A percentile compares a stretch with the other conserved stretches of the same genome.
These are phyloP conservation scores for Heliangelus exortis DNA, from an alignment of 2,797 vertebrate species.

Conservation along the genomic window DNA sequence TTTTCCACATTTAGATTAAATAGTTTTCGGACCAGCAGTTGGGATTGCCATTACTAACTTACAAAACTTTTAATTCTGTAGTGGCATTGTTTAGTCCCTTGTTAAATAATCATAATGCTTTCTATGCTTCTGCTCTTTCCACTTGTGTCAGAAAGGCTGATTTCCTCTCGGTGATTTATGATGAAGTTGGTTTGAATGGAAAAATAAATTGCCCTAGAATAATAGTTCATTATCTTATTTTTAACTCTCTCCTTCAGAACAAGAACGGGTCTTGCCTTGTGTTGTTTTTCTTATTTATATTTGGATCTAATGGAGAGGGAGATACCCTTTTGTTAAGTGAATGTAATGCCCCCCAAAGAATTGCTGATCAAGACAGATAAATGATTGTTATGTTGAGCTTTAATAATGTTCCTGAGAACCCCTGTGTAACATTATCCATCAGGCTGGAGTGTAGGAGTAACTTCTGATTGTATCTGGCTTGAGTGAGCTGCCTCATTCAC, in stretches of 20 bases:
- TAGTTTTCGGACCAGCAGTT: background rate
- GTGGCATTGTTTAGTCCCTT: background rate
- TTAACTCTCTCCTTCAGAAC: background rate
- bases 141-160: background rate
- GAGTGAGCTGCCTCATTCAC: background rate
- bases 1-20: background rate
- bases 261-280: background rate
- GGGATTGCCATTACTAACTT: background rate
- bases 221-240: background rate
- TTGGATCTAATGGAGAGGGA: background rate
- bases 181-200: background rate
- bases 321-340: background rate
- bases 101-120: background rate
- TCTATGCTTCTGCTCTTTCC: background rate
- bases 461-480: background rate
- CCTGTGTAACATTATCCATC: background rate
- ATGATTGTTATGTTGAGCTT: background rate
- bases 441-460: background rate
- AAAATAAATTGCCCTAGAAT: background rate
- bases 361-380: background rate
- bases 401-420: background rate
- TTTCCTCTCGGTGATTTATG: background rate
- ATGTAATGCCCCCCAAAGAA: background rate
- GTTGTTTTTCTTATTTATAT: background rate
- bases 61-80: fast-evolving